phyloP scores from a whole-genome alignment of 1,140 invertebrate genomes.

The Solen grandis region DNA sequence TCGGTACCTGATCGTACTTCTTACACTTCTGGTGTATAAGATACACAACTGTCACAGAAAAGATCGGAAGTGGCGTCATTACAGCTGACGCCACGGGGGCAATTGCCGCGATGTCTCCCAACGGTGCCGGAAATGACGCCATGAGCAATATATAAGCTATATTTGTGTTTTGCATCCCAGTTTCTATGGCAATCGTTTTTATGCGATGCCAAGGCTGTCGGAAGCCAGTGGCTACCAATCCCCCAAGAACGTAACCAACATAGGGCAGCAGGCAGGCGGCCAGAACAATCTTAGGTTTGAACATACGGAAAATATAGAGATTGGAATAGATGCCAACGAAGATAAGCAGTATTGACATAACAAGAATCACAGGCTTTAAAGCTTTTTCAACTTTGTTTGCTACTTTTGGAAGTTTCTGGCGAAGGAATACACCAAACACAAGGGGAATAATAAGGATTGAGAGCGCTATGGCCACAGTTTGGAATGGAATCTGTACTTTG shows the following conservation, averaged over 20 bases:
- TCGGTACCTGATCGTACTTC: slow-evolving; percentile 57
- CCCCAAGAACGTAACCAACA: slow-evolving; percentile 91
- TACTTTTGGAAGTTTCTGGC: slow-evolving; percentile 82
- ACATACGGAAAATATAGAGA: slow-evolving; percentile 93
- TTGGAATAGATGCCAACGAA: slow-evolving; percentile 96
- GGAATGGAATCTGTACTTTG: slow-evolving; percentile 87
- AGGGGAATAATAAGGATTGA: slow-evolving; percentile 91
- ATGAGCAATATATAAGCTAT: slow-evolving; percentile 81
- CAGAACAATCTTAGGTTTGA: slow-evolving; percentile 84
- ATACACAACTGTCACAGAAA: slow-evolving; percentile 62
- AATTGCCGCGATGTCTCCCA: slow-evolving; percentile 81
- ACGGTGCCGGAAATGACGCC: slow-evolving; percentile 80
- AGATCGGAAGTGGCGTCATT: slow-evolving; percentile 95
- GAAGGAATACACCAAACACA: slow-evolving; percentile 86
- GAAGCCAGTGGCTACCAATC: slow-evolving; percentile 63
- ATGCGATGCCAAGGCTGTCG: slow-evolving; percentile 76
- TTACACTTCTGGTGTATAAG: slow-evolving; percentile 61
- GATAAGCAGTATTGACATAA: slow-evolving; percentile 92
- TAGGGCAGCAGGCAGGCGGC: slow-evolving; percentile 93
- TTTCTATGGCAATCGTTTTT: slow-evolving; percentile 83
- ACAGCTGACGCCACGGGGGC: slow-evolving; percentile 86
- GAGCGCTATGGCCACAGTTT: slow-evolving; percentile 88
- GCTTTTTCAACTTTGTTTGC: slow-evolving; percentile 66
- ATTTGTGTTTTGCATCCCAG: slow-evolving; percentile 82
- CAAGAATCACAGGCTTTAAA: slow-evolving; percentile 87